A percentile compares a stretch with the other conserved stretches of the same genome.
phyloP scores from a whole-genome alignment of 1,140 invertebrate species.

The Callitettix versicolor region DNA sequence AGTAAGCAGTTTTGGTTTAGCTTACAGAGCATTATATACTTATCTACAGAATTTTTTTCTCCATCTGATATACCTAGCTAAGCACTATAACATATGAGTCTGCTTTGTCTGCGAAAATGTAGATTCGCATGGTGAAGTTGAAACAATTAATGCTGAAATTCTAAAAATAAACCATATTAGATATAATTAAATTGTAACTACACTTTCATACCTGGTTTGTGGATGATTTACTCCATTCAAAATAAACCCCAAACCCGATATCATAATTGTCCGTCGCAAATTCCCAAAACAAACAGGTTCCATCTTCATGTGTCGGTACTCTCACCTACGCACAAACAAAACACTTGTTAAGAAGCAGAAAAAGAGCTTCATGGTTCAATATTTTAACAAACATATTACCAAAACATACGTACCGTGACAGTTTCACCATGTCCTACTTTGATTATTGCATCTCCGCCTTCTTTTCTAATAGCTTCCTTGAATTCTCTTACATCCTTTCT shows the following conservation, averaged over 20 bases:
- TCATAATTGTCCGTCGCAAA: slow-evolving; percentile 98
- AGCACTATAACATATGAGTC: no score
- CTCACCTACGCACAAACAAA: slow-evolving; percentile 46
- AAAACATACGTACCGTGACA: slow-evolving; percentile 57
- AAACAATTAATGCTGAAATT: no score
- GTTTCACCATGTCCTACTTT: slow-evolving; percentile 95
- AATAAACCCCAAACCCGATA: slow-evolving; percentile 96
- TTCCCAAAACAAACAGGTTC: slow-evolving; percentile 96
- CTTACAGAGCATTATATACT: no score
- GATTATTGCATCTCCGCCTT: slow-evolving; percentile 85
- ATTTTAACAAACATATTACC: background rate
- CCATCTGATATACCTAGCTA: no score
- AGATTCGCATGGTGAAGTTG: no score
- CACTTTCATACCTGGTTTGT: slow-evolving; percentile 55
- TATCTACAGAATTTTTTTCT: no score
- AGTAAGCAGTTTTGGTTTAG: no score
- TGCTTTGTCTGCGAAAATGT: no score
- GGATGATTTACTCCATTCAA: slow-evolving; percentile 89
- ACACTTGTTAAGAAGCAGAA: background rate
- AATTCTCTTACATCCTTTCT: slow-evolving; percentile 82
- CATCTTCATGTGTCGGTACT: slow-evolving; percentile 93
- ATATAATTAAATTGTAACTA: no score
- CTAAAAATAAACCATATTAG: no score
- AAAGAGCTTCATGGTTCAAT: background rate
- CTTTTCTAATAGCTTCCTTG: slow-evolving; percentile 75